These are phyloP conservation scores for Corythornis leucogaster DNA, from an alignment of 2,797 vertebrate species.

Conservation along the genomic window DNA sequence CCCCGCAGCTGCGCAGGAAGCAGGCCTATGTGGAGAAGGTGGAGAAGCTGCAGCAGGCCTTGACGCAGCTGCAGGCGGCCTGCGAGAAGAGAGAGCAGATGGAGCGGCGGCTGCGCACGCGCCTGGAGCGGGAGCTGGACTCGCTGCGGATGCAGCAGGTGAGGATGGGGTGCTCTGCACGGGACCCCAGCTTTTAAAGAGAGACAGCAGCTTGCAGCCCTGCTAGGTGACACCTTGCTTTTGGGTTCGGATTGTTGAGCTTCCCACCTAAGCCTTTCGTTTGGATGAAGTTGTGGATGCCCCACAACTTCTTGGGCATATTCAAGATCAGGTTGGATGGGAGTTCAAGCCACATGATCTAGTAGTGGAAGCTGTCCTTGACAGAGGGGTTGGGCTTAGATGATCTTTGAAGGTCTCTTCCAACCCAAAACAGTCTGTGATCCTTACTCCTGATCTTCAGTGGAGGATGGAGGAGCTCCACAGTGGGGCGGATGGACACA, in stretches of 20 bases:
- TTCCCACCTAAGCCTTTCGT: background rate
- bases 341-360: background rate
- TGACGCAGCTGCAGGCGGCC: slow-evolving; percentile 86
- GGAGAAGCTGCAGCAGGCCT: slow-evolving; percentile 87
- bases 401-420: background rate
- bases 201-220: background rate
- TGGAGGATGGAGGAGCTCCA: fast-evolving
- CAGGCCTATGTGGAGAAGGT: slow-evolving; percentile 89
- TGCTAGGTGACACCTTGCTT: background rate
- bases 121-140: slow-evolving; percentile 87
- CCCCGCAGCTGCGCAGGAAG: slow-evolving; percentile 83
- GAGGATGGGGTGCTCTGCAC: background rate
- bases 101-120: slow-evolving; percentile 84
- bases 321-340: background rate
- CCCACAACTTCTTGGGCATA: background rate
- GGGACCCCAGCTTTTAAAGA: background rate
- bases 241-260: background rate
- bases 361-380: background rate
- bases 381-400: background rate
- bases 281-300: background rate
- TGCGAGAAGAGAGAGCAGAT: slow-evolving; percentile 90
- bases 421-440: background rate
- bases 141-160: slow-evolving; percentile 86
- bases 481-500: background rate
- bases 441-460: background rate